A percentile compares a stretch with the other conserved stretches of the same genome.
These are phyloP conservation scores for Ophiodon elongatus DNA, from an alignment of 2,113 vertebrate species.

Conservation along the genomic window DNA sequence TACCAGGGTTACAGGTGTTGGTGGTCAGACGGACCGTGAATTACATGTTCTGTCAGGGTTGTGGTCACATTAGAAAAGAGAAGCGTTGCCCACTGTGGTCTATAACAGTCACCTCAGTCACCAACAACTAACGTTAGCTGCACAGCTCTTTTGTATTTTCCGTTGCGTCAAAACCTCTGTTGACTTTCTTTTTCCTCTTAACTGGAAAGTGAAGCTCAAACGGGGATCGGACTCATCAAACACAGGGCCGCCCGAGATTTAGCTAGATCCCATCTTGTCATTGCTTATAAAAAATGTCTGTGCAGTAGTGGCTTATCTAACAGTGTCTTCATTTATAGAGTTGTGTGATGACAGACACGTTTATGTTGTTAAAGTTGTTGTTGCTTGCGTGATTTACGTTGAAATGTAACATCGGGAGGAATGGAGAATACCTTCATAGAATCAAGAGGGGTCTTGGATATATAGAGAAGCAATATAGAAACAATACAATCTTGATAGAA, in stretches of 20 bases:
- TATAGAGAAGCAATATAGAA: too few relatives aligned
- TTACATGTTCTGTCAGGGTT: too few relatives aligned
- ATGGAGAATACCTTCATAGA: too few relatives aligned
- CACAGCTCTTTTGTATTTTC: background rate
- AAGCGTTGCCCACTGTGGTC: background rate
- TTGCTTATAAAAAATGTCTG: background rate
- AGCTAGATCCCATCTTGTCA: background rate
- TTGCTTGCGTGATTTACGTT: background rate
- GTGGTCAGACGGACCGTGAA: too few relatives aligned
- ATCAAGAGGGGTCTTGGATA: background rate
- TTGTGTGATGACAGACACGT: rapidly evolving
- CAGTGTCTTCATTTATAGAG: background rate
- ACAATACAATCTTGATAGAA: background rate
- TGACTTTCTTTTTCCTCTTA: background rate
- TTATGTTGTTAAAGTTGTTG: background rate
- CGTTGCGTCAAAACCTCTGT: background rate
- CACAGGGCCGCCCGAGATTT: too few relatives aligned
- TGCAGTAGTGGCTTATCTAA: too few relatives aligned
- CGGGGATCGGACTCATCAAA: background rate
- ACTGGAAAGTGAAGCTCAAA: background rate
- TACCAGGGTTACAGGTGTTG: background rate
- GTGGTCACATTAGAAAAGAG: background rate
- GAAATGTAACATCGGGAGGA: too few relatives aligned
- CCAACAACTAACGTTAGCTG: too few relatives aligned
- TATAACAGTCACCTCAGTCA: background rate